Evolutionary conservation across 2,797 vertebrate genomes (phyloP).

Genomic region (Oceanodroma leucorhoa): DNA sequence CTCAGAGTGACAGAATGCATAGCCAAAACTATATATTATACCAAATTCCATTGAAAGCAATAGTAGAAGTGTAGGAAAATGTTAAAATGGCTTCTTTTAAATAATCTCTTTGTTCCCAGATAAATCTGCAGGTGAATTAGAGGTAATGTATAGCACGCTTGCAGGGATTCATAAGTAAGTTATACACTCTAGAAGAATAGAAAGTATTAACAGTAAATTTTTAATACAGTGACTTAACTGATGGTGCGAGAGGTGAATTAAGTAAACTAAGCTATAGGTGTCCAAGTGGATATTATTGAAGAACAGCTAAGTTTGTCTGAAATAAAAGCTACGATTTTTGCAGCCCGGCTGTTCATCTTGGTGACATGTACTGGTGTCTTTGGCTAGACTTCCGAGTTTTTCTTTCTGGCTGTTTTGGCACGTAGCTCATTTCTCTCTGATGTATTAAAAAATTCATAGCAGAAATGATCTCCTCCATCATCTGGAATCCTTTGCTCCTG

Average conservation of each 20-base stretch:
- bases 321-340: neutral
- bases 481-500: neutral
- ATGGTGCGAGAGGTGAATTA: neutral
- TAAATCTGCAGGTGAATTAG: slow-evolving; percentile 37
- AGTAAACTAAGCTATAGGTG: neutral
- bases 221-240: neutral
- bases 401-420: neutral
- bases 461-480: neutral
- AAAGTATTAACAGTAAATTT: neutral
- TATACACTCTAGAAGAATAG: neutral
- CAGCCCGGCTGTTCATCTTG: neutral
- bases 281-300: neutral
- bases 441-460: neutral
- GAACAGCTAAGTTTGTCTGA: neutral
- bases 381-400: neutral
- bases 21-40: slow-evolving; percentile 40
- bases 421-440: neutral
- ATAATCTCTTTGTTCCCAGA: slow-evolving; percentile 35
- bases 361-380: neutral
- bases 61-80: slow-evolving; percentile 22
- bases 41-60: slow-evolving; percentile 47
- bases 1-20: slow-evolving; percentile 38
- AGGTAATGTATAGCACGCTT: neutral
- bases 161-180: neutral
- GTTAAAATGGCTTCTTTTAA: slow-evolving; percentile 34